phyloP scores from a whole-genome alignment of 1,140 invertebrate species.

The Scaptodrosophila lebanonensis region DNA sequence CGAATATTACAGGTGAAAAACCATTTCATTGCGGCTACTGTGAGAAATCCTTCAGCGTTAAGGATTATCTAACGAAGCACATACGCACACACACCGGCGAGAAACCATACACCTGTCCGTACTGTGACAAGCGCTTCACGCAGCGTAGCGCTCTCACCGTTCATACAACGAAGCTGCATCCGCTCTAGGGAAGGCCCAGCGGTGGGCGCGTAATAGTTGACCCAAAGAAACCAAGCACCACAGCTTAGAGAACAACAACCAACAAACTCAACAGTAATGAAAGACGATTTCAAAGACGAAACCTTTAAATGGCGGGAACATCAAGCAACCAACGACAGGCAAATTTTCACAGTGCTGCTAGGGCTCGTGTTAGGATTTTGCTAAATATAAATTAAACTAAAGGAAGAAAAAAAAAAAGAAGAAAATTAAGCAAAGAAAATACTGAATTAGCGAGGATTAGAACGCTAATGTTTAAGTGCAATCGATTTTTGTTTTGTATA shows the following conservation, averaged over 20 bases:
- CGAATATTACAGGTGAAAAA: constrained; percentile 68
- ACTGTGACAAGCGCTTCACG: constrained; percentile 75
- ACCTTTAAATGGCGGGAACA: constrained; percentile 30
- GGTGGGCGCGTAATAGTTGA: constrained; percentile 53
- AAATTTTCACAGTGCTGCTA: constrained; percentile 68
- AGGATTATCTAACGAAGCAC: constrained; percentile 76
- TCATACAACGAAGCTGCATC: constrained; percentile 75
- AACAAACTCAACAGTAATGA: constrained; percentile 41
- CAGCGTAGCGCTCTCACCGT: constrained; percentile 73
- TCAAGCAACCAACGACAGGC: constrained; percentile 67
- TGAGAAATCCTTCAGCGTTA: constrained; percentile 75
- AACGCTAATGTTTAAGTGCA: constrained; percentile 63
- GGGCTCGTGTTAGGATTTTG: constrained; percentile 64
- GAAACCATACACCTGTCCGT: constrained; percentile 74
- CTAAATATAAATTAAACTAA: constrained; percentile 27
- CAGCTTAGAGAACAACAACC: constrained; percentile 26
- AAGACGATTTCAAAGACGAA: constrained; percentile 71
- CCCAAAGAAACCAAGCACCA: constrained; percentile 28
- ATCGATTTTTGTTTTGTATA: constrained; percentile 55
- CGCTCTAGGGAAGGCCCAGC: constrained; percentile 73
- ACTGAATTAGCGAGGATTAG: constrained; percentile 37
- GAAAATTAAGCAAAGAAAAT: constrained; percentile 11
- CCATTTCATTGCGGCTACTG: constrained; percentile 73
- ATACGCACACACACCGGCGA: constrained; percentile 76
- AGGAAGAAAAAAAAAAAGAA: constrained; percentile 10